phyloP scores from a whole-genome alignment of 2,888 invertebrate species.

The Peribatodes rhomboidaria region DNA sequence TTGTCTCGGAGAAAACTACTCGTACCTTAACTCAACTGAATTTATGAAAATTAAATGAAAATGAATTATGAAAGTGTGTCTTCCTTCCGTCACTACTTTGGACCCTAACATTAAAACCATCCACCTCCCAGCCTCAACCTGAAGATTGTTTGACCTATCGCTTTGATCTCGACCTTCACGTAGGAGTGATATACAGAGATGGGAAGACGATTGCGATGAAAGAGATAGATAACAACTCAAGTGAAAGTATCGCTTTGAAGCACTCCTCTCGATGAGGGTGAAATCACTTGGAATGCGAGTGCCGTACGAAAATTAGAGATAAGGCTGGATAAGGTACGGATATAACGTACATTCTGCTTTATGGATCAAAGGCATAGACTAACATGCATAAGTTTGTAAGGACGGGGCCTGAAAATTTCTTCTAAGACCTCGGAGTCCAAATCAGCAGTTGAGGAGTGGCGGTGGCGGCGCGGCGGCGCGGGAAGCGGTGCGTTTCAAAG shows the following conservation, averaged over 20 bases:
- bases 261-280: conserved; percentile 29
- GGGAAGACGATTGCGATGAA: conserved; percentile 46
- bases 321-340: conserved; percentile 16
- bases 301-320: conserved; percentile 35
- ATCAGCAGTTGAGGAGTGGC: no score
- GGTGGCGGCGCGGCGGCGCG: no score
- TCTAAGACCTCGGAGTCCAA: no score
- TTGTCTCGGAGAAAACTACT: no score
- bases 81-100: no score
- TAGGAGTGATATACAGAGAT: conserved; percentile 46
- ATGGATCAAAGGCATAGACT: conserved; percentile 11
- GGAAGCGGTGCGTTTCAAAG: no score
- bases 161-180: conserved; percentile 43
- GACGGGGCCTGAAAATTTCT: no score
- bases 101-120: not conserved
- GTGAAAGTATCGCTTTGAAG: conserved; percentile 50
- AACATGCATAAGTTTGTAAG: no score
- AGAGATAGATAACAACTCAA: conserved; percentile 45
- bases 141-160: conserved; percentile 50
- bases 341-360: not conserved
- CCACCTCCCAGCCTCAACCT: conserved; percentile 32
- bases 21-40: no score
- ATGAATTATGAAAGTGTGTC: no score
- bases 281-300: conserved; percentile 31
- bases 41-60: no score